phyloP scores from a whole-genome alignment of 2,797 vertebrate genomes.

The Adrianichthys oophorus region DNA sequence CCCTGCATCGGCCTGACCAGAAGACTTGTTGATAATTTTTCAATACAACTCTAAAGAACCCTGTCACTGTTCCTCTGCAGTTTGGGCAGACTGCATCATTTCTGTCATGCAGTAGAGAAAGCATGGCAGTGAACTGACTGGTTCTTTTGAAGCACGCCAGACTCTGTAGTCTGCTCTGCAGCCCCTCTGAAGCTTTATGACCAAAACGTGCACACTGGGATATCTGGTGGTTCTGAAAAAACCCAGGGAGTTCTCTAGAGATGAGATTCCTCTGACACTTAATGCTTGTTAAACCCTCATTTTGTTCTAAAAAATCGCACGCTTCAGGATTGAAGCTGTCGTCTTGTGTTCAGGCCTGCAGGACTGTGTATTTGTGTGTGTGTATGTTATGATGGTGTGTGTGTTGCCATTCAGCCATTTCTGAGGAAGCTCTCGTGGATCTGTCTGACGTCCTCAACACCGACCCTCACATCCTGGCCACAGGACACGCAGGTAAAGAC shows the following conservation, averaged over 20 bases:
- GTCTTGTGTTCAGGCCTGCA: slow-evolving; percentile 1
- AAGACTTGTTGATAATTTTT: neutral
- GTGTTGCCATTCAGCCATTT: slow-evolving; percentile 74
- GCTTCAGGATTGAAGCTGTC: neutral
- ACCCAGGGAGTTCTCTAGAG: too few species aligned
- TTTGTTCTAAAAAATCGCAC: too few species aligned
- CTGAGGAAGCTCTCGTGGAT: slow-evolving; percentile 87
- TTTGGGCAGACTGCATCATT: neutral
- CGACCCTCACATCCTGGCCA: slow-evolving; percentile 93
- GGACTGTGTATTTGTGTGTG: slow-evolving; percentile 13
- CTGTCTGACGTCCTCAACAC: slow-evolving; percentile 91
- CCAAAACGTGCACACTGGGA: neutral
- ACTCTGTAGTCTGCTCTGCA: too few species aligned
- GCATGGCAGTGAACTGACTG: too few species aligned
- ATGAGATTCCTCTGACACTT: too few species aligned
- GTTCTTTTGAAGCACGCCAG: too few species aligned
- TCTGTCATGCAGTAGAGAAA: neutral
- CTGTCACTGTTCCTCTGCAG: too few species aligned
- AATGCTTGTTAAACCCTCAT: too few species aligned
- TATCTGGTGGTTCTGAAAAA: neutral
- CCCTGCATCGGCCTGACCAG: slow-evolving; percentile 1
- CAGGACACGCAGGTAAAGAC: slow-evolving; percentile 85
- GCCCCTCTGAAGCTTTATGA: too few species aligned
- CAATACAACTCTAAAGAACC: neutral
- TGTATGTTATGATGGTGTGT: slow-evolving; percentile 15